Conservation (phyloP, 1,140 invertebrate genomes). For the Zaprionus africanus region DNA sequence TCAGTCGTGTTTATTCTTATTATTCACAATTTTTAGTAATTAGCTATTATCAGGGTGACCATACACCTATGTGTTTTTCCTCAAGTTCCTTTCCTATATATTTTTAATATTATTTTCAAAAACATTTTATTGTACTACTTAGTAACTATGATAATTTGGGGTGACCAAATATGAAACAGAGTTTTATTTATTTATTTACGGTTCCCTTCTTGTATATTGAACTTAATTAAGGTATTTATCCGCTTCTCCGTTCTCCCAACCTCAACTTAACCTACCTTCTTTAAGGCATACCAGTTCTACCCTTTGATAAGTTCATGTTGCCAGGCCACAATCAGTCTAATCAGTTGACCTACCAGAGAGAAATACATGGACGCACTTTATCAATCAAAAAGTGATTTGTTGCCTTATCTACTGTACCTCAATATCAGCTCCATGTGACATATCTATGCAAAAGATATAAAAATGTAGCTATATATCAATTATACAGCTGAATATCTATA, state of each 20-base stretch:
- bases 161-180: neutral
- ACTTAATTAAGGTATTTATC: too few species aligned
- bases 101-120: too few species aligned
- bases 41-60: too few species aligned
- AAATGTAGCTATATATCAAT: neutral
- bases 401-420: neutral
- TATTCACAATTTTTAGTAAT: too few species aligned
- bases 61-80: too few species aligned
- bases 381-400: slow-evolving; percentile 26
- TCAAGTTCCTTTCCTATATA: too few species aligned
- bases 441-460: neutral
- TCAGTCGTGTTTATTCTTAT: too few species aligned
- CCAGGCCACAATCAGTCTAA: slow-evolving; percentile 3
- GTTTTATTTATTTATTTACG: neutral
- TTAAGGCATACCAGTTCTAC: too few species aligned
- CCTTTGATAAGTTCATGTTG: neutral
- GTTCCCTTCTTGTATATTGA: neutral
- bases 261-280: too few species aligned
- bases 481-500: neutral
- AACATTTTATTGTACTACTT: too few species aligned
- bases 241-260: too few species aligned
- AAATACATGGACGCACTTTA: neutral
- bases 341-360: neutral
- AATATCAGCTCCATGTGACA: slow-evolving; percentile 20
- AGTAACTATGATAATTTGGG: too few species aligned